A percentile compares a stretch with the other conserved stretches of the same genome.
Evolutionary conservation across 1,140 invertebrate species (phyloP).

Genomic region (Chlorops oryzae): DNA sequence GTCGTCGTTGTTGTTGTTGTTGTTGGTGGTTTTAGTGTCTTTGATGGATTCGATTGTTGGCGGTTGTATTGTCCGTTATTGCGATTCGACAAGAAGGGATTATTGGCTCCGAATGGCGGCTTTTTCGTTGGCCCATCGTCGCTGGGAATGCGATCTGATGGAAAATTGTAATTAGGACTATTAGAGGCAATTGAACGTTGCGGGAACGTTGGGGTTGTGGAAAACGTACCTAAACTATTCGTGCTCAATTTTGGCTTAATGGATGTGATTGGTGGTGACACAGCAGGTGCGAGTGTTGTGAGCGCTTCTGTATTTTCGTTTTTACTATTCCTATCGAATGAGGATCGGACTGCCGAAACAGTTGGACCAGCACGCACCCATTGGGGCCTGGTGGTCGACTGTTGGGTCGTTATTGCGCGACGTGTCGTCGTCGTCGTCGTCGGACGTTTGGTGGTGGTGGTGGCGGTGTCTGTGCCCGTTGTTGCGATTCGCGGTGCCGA

Average conservation of each 20-base stretch:
- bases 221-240: constrained; percentile 18
- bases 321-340: constrained; percentile 16
- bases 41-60: not conserved
- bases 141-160: constrained; percentile 15
- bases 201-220: not conserved
- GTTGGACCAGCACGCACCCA: constrained; percentile 14
- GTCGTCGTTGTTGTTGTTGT: constrained; percentile 8
- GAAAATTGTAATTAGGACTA: constrained; percentile 17
- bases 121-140: not conserved
- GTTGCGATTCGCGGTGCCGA: not conserved
- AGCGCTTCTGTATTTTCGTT: not conserved
- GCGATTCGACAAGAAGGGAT: constrained; percentile 13
- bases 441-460: constrained; percentile 8
- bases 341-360: too few relatives aligned
- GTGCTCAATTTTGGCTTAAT: constrained; percentile 14
- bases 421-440: constrained; percentile 22
- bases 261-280: constrained; percentile 25
- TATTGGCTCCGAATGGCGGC: constrained; percentile 3
- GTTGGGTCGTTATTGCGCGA: constrained; percentile 19
- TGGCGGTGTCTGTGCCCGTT: constrained; percentile 6
- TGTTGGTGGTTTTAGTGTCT: not conserved
- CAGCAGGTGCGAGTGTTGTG: not conserved
- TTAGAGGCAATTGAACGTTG: not conserved
- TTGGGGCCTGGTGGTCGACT: constrained; percentile 9
- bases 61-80: constrained; percentile 1